Evolutionary conservation across 2,797 vertebrate genomes (phyloP), one percentile per base, ranked within the genome.

Genomic region (Sebastes nivosus): DNA sequence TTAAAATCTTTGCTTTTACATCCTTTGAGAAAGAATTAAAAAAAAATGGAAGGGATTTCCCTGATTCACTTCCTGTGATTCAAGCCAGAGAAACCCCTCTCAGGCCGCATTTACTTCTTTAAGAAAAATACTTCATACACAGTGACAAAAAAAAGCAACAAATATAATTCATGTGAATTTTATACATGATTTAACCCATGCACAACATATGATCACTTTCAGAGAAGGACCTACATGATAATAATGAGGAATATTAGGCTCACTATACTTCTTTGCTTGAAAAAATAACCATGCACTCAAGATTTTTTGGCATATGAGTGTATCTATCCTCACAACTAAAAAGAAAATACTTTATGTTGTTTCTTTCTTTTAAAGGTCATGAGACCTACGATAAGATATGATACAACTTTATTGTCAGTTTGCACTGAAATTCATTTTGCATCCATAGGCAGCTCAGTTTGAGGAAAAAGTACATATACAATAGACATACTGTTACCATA

Each of bases 21-120:
- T 75, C 77, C 79, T 90, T 89, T 83, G 73, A 87, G 65, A 85
- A 89, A 89, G 79, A 92, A 81, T 78, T 0, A 0, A 2, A 88
- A 74, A 76, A 84, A 88, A 81, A 81, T 92, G 61, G 50, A 77
- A 92, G 91, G 93, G 92, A 93, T 92, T 94, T 95, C 91, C 91
- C 93, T 89, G 89, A 90, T 81, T 91, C 90, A 92, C 89, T 94
- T 95, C 94, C 93, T 94, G 92, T 82, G 79, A 95, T 95, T 95
- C 74, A 95, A 90, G 54, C 12, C 8, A 82, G 80, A 94, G 88
- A 92, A 91, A 77, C 77, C 75, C 85, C 81, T 89, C 69, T 86
- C 82, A 89, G 75, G 59, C 75, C 79, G 68, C 65, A 29, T 72
- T 63, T 61, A 85, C 66, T 50, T 60, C 82, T 78, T 54, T 82